Evolutionary conservation across 2,113 vertebrate species (phyloP).

Genomic region (Nestor notabilis): DNA sequence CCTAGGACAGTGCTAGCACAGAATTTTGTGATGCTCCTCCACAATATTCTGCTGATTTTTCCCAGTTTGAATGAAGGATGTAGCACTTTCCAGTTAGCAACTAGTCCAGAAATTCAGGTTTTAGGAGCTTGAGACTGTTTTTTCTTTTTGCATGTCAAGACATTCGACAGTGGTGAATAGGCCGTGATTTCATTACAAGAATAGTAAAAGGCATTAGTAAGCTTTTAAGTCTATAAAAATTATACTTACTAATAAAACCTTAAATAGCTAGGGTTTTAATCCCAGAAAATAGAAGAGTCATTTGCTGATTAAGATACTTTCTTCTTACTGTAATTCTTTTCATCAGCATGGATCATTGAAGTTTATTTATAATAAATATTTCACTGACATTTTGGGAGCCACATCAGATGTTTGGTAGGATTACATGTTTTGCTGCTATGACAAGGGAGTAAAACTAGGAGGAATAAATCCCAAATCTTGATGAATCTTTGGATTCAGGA

Average conservation of each 20-base stretch:
- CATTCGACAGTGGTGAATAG: background rate
- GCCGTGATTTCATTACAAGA: background rate
- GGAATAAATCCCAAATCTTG: background rate
- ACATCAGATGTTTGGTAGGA: background rate
- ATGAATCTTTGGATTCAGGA: background rate
- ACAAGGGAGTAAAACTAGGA: background rate
- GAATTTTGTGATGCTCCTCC: background rate
- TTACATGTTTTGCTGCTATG: background rate
- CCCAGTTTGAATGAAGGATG: background rate
- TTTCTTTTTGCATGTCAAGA: background rate
- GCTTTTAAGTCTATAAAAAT: background rate
- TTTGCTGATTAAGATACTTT: background rate
- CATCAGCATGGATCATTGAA: background rate
- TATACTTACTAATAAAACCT: background rate
- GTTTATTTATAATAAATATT: background rate
- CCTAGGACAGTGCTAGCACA: background rate
- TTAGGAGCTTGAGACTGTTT: background rate
- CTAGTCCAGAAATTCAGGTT: slow-evolving; percentile 9
- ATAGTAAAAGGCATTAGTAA: background rate
- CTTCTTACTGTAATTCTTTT: background rate
- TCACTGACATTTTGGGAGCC: background rate
- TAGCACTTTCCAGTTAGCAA: background rate
- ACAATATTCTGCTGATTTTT: background rate
- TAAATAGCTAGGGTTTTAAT: background rate
- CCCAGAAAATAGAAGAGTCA: background rate